phyloP scores from a whole-genome alignment of 2,113 vertebrate genomes.

The Psittacara wagleri region DNA sequence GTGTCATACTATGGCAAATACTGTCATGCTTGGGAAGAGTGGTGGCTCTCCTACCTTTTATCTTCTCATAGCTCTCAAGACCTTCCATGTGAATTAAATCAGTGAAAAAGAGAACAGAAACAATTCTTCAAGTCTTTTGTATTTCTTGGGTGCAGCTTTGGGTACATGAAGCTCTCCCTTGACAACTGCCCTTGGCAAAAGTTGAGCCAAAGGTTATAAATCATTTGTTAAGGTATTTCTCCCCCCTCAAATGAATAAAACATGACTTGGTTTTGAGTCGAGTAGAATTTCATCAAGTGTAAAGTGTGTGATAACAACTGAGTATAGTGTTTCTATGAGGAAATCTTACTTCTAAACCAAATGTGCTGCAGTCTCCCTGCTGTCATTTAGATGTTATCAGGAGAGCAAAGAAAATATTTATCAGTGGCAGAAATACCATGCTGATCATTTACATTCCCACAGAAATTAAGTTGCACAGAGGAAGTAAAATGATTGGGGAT shows the following conservation, averaged over 20 bases:
- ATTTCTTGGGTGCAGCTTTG: not conserved
- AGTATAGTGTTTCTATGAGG: not conserved
- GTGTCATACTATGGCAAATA: not conserved
- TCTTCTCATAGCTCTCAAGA: not conserved
- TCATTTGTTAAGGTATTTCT: not conserved
- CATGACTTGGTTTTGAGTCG: not conserved
- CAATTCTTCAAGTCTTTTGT: not conserved
- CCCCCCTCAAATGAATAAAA: not conserved
- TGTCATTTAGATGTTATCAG: not conserved
- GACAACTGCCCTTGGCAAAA: not conserved
- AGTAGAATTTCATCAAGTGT: not conserved
- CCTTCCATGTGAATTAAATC: not conserved
- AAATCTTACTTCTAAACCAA: not conserved
- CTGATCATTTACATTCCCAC: conserved; percentile 18
- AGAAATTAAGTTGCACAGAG: conserved; percentile 32
- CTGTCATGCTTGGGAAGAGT: not conserved
- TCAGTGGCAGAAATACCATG: not conserved
- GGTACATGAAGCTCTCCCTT: not conserved
- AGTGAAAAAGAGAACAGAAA: not conserved
- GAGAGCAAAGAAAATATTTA: not conserved
- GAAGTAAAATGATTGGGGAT: conserved; percentile 1
- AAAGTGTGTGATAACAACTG: not conserved
- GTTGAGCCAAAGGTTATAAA: not conserved
- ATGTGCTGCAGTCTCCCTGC: not conserved
- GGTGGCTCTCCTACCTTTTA: not conserved